Conservation (phyloP, 2,888 invertebrate genomes). For the Eupelmus urozonus region DNA sequence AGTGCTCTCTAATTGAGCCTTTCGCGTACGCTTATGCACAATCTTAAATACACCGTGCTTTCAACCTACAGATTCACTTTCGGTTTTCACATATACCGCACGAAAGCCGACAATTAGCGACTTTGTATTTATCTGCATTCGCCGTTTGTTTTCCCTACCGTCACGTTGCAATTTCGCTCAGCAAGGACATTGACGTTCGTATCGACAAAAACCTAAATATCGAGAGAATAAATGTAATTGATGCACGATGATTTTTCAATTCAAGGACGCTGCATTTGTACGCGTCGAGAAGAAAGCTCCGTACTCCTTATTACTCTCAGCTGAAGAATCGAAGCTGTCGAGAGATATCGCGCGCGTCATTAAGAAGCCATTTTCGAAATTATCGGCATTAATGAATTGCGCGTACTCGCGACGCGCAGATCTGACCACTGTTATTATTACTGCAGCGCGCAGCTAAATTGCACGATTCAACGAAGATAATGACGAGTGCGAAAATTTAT, state of each 20-base stretch:
- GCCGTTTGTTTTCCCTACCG: not conserved
- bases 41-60: not conserved
- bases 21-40: not conserved
- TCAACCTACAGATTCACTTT: slow-evolving; percentile 21
- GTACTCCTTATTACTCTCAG: not conserved
- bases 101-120: slow-evolving; percentile 30
- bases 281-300: not conserved
- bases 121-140: slow-evolving; percentile 10
- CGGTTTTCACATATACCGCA: not conserved
- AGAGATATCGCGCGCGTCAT: slow-evolving; percentile 10
- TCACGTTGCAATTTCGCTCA: not conserved
- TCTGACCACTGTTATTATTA: slow-evolving; percentile 22
- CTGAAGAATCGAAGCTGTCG: slow-evolving; percentile 7
- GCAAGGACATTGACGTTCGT: not conserved
- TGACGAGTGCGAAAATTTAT: slow-evolving; percentile 27
- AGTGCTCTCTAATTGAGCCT: not conserved
- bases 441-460: not conserved
- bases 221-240: not conserved
- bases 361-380: slow-evolving; percentile 33
- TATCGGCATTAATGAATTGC: slow-evolving; percentile 44
- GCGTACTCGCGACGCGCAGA: not conserved
- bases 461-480: slow-evolving; percentile 24
- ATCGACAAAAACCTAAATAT: not conserved
- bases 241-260: slow-evolving; percentile 5
- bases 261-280: slow-evolving; percentile 20